Base-by-base conservation (phyloP, 1,140 invertebrate genomes). In the Drosophila insularis region DNA sequence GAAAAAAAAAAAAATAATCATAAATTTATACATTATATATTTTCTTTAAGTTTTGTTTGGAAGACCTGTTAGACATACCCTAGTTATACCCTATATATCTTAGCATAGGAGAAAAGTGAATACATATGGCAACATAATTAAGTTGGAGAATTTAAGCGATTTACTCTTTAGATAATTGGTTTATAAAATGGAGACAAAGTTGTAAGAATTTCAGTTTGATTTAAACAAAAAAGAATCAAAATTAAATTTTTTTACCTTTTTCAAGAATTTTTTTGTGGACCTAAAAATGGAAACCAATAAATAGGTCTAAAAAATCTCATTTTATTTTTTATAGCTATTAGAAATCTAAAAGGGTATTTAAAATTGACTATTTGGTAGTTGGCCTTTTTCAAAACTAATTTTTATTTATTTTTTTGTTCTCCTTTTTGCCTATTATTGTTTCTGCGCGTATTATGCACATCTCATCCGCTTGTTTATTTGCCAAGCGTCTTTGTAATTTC, bases 401-500 rank as follows among this genome's bases (percentile, higher is more conserved):
- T 71, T 50, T 70, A 27, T 63, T 74, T 61, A 64, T 6, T 10
- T 10, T 60, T 60, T 61, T 67, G 43, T 46, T 61, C 13, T 43
- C 31, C 31, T 46, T 62, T 19, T 60, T 74, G 63, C 50, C 68
- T 46, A 71, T 79, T 64, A 53, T 69, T 80, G 59, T 64, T 74
- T 13, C 60, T 66, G 61, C 68, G 64, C 68, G 43, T 17, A 75
- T 37, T 63, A 63, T 64, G 61, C 62, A 31, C 60, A 7, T 50
- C 61, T 63, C 63, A 62, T 78, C 39, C 21, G 58, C 61, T 66
- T 77, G 65, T 81, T 70, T 77, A 81, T 80, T 80, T 62, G 46
- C 46, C 56, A 43, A 13, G 46, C 4, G 27, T 63, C 62, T 69
- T 67, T 63, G 39, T 4, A 50, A 68, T 76, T 76, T 71, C 37